Base-by-base conservation (phyloP, 2,888 invertebrate genomes). In the Eurytoma adleriae region DNA sequence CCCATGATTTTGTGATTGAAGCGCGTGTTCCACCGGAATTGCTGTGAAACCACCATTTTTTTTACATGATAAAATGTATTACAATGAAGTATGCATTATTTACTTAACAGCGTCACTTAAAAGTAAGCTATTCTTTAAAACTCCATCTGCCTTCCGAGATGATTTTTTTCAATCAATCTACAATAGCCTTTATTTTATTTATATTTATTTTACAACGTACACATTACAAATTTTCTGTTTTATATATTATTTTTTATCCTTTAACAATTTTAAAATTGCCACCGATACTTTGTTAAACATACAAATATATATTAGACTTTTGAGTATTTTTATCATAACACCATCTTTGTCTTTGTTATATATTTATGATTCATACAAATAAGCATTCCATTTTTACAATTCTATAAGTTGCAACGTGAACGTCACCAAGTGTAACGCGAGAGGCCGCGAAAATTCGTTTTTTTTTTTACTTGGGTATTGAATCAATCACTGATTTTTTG, bases 1-100 rank as follows among this genome's bases (percentile, higher is more conserved):
- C 84, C 84, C 83, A 78, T 80, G 40, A 40, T 78, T 71, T 57
- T 56, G 66, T 67, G 5, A 80, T 56, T 59, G 54, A 71, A 70
- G 56, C 50, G 52, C 66, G 62, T 59, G 52, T 54, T 57, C 68
- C n/a, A 16, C n/a, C n/a, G 18, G 68, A 57, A 61, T 40, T 40
- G 40, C 40, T 40, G 50, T 16, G 24, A 74, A 66, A 27, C 3
- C 50, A 66, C 24, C 50, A n/a, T 67, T 27, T 64, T 64, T 20
- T 52, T 79, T 66, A 74, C 57, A 64, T 56, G 50, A 57, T 59
- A 62, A 14, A 59, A 67, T 72, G 20, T 59, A 78, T 74, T 40
- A 73, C n/a, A 14, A n/a, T 52, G 27, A 10, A 30, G n/a, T 14
- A 24, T 16, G 10, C 30, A 64, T 30, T 75, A 20, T 18, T 30